A percentile compares a stretch with the other conserved stretches of the same genome.
phyloP scores from a whole-genome alignment of 2,113 vertebrate species.

The Aphyosemion australe region DNA sequence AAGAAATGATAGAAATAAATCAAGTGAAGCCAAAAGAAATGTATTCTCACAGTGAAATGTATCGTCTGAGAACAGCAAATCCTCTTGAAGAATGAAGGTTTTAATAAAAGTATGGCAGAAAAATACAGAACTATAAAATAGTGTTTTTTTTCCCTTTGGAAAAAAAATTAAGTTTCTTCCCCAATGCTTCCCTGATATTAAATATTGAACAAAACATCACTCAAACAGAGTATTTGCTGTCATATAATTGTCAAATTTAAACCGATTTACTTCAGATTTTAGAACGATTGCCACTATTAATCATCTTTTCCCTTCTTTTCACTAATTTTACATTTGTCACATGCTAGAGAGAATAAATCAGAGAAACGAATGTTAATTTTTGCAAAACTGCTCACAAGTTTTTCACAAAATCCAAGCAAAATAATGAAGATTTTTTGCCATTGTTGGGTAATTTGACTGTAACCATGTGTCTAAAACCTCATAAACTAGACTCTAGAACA shows the following conservation, averaged over 20 bases:
- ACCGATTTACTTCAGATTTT: too few relatives aligned
- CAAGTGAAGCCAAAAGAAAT: neutral
- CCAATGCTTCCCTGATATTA: neutral
- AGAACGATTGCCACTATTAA: neutral
- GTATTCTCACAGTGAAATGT: neutral
- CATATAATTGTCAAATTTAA: neutral
- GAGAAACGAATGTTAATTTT: slow-evolving; percentile 13
- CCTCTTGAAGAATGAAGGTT: neutral
- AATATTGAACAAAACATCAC: slow-evolving; percentile 1
- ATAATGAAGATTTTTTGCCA: slow-evolving; percentile 48
- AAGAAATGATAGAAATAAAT: neutral
- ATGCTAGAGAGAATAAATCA: neutral
- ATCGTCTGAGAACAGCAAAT: neutral
- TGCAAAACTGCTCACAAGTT: neutral
- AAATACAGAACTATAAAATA: neutral
- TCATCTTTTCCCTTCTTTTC: slow-evolving; percentile 1
- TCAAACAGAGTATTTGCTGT: slow-evolving; percentile 1
- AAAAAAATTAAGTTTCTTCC: neutral
- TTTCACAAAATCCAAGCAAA: slow-evolving; percentile 1
- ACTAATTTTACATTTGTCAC: neutral
- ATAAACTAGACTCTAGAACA: slow-evolving; percentile 68
- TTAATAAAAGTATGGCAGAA: neutral
- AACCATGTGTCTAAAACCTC: slow-evolving; percentile 55
- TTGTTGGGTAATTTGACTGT: slow-evolving; percentile 37
- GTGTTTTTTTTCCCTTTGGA: neutral